Conservation (phyloP, 2,888 invertebrate species). For the Abrostola tripartita region DNA sequence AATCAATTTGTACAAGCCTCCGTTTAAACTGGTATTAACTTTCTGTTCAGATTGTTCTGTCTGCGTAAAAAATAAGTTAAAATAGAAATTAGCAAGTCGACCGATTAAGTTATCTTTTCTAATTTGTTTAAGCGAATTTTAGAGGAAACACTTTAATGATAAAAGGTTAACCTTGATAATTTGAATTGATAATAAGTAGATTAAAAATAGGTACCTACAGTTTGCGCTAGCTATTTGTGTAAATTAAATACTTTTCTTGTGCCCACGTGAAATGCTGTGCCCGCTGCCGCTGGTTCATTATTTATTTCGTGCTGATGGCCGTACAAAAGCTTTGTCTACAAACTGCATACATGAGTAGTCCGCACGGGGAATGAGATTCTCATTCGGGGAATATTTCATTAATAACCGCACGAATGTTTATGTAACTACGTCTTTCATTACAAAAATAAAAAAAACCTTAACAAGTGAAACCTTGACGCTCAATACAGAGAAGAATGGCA, state of each 20-base stretch:
- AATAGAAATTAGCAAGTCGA: conserved; percentile 35
- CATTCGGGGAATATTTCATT: conserved; percentile 29
- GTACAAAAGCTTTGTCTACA: conserved; percentile 18
- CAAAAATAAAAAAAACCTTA: not conserved
- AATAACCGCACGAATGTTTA: conserved; percentile 17
- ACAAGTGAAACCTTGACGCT: not conserved
- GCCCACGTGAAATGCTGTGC: conserved; percentile 11
- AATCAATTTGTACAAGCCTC: conserved; percentile 57
- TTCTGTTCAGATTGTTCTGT: conserved; percentile 20
- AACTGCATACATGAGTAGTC: conserved; percentile 30
- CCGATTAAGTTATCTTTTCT: conserved; percentile 34
- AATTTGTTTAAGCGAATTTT: conserved; percentile 42
- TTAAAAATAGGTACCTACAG: conserved; percentile 21
- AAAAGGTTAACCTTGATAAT: conserved; percentile 24
- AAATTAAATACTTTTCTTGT: conserved; percentile 22
- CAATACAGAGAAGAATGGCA: too few relatives aligned
- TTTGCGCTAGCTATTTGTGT: conserved; percentile 8
- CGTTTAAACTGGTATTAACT: conserved; percentile 47
- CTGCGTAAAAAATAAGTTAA: conserved; percentile 24
- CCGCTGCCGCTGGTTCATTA: conserved; percentile 15
- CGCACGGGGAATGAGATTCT: conserved; percentile 25
- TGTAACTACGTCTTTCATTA: conserved; percentile 9
- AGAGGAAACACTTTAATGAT: conserved; percentile 9
- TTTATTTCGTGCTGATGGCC: conserved; percentile 24
- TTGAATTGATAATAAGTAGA: conserved; percentile 39